These are phyloP conservation scores for Caenorhabditis macrosperma DNA, from an alignment of 2,888 invertebrate species.

Conservation along the genomic window DNA sequence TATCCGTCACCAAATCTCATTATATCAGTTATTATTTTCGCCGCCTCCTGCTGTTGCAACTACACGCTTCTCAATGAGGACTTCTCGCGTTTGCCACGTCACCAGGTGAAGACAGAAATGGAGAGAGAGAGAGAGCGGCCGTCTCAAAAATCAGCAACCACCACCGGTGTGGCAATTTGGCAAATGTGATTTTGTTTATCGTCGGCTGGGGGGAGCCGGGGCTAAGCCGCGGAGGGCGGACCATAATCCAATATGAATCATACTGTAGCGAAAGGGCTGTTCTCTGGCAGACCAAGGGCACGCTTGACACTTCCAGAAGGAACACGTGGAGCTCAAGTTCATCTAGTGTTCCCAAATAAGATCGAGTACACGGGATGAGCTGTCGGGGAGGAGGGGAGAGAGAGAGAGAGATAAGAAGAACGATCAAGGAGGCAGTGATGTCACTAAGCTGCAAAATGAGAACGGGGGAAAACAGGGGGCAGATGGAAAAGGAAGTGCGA, in stretches of 20 bases:
- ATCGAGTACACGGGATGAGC: conserved; percentile 45
- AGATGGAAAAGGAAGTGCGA: conserved; percentile 18
- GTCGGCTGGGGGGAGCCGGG: background rate
- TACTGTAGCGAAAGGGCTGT: conserved; percentile 27
- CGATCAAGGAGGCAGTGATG: conserved; percentile 10
- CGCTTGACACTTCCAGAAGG: background rate
- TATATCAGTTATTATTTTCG: conserved; percentile 26
- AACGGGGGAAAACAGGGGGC: conserved; percentile 11
- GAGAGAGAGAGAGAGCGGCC: background rate
- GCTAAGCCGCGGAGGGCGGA: conserved; percentile 6
- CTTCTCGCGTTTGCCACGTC: background rate
- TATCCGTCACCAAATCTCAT: conserved; percentile 29
- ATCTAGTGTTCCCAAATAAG: no score
- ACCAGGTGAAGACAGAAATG: background rate
- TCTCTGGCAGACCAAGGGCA: conserved; percentile 2
- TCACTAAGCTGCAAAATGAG: conserved; percentile 18
- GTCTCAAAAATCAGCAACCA: conserved; percentile 24
- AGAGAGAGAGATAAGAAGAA: background rate
- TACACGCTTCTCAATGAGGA: background rate
- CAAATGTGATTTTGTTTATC: conserved; percentile 42
- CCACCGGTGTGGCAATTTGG: conserved; percentile 29
- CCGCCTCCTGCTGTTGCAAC: background rate
- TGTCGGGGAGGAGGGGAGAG: conserved; percentile 10
- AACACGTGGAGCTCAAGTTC: no score
- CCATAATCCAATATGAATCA: conserved; percentile 35